A percentile compares a stretch with the other conserved stretches of the same genome.
These are phyloP conservation scores for Desoria tigrina DNA, from an alignment of 2,888 invertebrate genomes.

Conservation along the genomic window DNA sequence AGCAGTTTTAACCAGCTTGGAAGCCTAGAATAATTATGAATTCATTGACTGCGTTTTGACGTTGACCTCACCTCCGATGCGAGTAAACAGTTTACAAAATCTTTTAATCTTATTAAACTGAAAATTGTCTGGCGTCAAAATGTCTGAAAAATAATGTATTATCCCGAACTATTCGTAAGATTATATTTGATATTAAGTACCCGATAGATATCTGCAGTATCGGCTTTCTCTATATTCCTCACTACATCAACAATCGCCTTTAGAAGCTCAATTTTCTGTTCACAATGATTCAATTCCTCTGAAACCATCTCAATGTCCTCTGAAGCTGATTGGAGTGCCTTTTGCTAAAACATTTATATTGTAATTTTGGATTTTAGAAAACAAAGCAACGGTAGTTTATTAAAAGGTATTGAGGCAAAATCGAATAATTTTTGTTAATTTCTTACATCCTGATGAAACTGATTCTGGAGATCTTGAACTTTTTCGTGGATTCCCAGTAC, in stretches of 20 bases:
- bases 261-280: conserved; percentile 34
- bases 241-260: conserved; percentile 39
- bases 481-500: conserved; percentile 37
- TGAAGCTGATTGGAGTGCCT: conserved; percentile 28
- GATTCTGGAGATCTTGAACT: conserved; percentile 20
- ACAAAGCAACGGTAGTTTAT: too few relatives aligned
- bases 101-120: too few relatives aligned
- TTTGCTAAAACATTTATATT: conserved; percentile 31
- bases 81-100: too few relatives aligned
- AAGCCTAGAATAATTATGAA: conserved; percentile 36
- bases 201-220: conserved; percentile 27
- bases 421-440: not conserved
- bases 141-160: too few relatives aligned
- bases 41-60: conserved; percentile 1
- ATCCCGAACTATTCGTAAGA: not conserved
- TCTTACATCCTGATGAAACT: conserved; percentile 36
- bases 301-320: conserved; percentile 37
- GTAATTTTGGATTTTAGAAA: not conserved
- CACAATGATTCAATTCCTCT: conserved; percentile 30
- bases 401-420: not conserved
- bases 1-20: conserved; percentile 27
- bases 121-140: too few relatives aligned
- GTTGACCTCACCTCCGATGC: too few relatives aligned
- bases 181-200: too few relatives aligned
- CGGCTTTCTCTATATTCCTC: conserved; percentile 44